phyloP scores from a whole-genome alignment of 1,140 invertebrate genomes.

The Drosophila cardini region DNA sequence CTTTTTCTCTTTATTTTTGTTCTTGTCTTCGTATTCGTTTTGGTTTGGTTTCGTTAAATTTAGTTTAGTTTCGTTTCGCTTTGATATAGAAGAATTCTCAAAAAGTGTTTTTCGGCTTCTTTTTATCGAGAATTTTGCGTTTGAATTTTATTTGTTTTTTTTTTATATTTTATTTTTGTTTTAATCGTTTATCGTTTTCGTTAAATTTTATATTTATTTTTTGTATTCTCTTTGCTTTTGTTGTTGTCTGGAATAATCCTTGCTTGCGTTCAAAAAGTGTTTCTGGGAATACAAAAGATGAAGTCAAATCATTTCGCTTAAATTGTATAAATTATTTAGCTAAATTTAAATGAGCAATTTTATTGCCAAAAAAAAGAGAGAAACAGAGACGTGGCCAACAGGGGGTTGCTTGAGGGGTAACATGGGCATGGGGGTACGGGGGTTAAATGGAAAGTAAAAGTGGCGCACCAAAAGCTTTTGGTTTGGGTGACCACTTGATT shows the following conservation, averaged over 20 bases:
- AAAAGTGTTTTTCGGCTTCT: slow-evolving; percentile 60
- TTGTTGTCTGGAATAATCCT: slow-evolving; percentile 78
- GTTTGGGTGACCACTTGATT: slow-evolving; percentile 79
- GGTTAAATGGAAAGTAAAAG: slow-evolving; percentile 71
- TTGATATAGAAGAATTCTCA: slow-evolving; percentile 58
- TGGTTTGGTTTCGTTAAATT: slow-evolving; percentile 41
- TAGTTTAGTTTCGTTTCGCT: slow-evolving; percentile 52
- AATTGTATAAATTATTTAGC: slow-evolving; percentile 16
- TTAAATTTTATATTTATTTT: slow-evolving; percentile 45
- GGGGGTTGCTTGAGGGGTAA: slow-evolving; percentile 18
- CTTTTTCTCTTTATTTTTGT: slow-evolving; percentile 1
- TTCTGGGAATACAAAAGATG: slow-evolving; percentile 68
- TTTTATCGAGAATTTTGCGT: slow-evolving; percentile 64
- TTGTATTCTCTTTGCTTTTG: slow-evolving; percentile 54
- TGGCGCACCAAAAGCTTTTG: slow-evolving; percentile 74
- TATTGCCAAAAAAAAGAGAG: slow-evolving; percentile 20
- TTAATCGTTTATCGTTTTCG: slow-evolving; percentile 41
- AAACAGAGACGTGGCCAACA: not conserved
- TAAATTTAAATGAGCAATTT: slow-evolving; percentile 38
- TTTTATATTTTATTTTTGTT: slow-evolving; percentile 45
- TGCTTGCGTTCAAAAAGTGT: slow-evolving; percentile 83
- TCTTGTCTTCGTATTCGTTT: slow-evolving; percentile 39
- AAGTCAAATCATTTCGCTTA: slow-evolving; percentile 39
- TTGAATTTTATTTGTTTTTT: slow-evolving; percentile 53
- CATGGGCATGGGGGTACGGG: no score